Conservation (phyloP, 2,113 vertebrate species). For the Echinops telfairi region DNA sequence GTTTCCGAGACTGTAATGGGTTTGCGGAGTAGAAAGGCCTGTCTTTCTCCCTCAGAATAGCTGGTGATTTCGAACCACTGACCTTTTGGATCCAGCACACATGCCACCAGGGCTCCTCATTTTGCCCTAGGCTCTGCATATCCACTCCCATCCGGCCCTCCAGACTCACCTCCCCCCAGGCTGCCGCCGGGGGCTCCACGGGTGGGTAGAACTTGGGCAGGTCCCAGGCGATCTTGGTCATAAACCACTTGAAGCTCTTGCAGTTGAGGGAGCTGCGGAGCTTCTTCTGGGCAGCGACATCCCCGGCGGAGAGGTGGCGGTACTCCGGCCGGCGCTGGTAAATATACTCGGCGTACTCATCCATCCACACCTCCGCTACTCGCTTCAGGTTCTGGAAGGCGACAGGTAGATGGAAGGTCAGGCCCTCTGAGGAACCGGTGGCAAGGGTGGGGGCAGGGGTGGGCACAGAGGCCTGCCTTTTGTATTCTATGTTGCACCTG, state of each 20-base stretch:
- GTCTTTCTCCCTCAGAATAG: no score
- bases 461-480: not conserved
- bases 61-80: no score
- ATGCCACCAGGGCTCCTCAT: no score
- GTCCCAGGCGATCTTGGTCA: conserved; percentile 97
- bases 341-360: conserved; percentile 96
- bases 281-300: conserved; percentile 93
- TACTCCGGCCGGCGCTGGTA: conserved; percentile 98
- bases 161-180: conserved; percentile 95
- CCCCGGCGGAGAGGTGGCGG: conserved; percentile 96
- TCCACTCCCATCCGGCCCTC: no score
- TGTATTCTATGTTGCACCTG: not conserved
- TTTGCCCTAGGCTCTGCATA: no score
- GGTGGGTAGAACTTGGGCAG: conserved; percentile 96
- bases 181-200: conserved; percentile 95
- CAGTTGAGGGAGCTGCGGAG: conserved; percentile 93
- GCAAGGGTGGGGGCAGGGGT: not conserved
- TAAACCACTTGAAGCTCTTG: conserved; percentile 97
- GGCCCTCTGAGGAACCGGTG: not conserved
- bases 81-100: no score
- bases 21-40: no score
- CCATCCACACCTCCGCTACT: conserved; percentile 99
- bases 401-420: not conserved
- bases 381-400: conserved; percentile 94
- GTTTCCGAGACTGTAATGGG: no score